Base-by-base conservation (phyloP, 2,888 invertebrate species). In the Cryptosula pallasiana region DNA sequence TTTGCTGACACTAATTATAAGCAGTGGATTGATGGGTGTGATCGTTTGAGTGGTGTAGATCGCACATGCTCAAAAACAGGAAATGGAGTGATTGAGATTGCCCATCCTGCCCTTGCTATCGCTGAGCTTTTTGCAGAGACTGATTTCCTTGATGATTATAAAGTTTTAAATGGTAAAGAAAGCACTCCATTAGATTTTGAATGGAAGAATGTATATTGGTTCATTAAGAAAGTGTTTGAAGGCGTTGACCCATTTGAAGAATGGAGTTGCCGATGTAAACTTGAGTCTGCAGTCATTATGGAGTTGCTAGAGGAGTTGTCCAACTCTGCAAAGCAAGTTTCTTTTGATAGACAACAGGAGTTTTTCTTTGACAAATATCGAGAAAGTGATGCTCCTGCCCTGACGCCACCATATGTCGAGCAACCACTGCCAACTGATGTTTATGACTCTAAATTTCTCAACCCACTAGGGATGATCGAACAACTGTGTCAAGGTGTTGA, bases 271-370 rank as follows among this genome's bases (percentile, higher is more conserved):
- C 3, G 32, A 13, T 32, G 32, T 9, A 20, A 63, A n/a, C 27
- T 63, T 9, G 63, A 63, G 32, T 63, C 63, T 13, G 63, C 63
- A 2, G 63, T 63, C 32, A 9, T 63, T 2, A 63, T 63, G 5
- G 63, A 63, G 16, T n/a, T 63, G 2, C 25, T 63, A 5, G 32
- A 34, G 13, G 63, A 63, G 3, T 16, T 63, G 9, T 27, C 20
- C 3, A 2, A 32, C 2, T 16, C 20, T 29, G 29, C 27, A 32
- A n/a, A 5, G 13, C 13, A 9, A 27, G 13, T 16, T 32, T 2
- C 29, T 13, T 63, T 63, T 32, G 63, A 63, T 27, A 34, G 32
- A 63, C 63, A 63, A 63, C 63, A 63, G 2, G 63, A 63, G 32
- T 32, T 25, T n/a, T 63, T 63, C 5, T 63, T 63, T 27, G 2